Base-by-base conservation (phyloP, 2,113 vertebrate genomes). In the Xenopus tropicalis region DNA sequence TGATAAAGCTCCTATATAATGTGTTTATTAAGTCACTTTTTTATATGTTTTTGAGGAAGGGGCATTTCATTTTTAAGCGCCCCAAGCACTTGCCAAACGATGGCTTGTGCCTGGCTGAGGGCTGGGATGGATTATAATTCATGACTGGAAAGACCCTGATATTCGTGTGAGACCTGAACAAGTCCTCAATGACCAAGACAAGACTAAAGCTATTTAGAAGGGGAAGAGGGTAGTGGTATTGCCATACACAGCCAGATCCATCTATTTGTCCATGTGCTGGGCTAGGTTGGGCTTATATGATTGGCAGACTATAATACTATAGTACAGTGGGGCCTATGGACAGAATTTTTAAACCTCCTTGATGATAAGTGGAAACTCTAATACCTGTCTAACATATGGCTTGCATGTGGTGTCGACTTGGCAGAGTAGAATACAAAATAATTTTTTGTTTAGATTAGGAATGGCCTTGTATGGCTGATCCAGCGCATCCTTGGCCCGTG, bases 81-180 rank as follows among this genome's bases (percentile, higher is more conserved):
- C 88, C 4, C 89, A 59, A 97, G 94, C 85, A 91, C 82, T 99
- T 81, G 96, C 95, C 66, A 99, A 99, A 78, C 90, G 96, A 25
- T 99, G 97, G 97, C 86, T 99, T 21, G 95, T 98, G 19, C 97
- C 97, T 0, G 97, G 97, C 29, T 99, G 97, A 97, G 89, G 97
- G 71, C 66, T 99, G 92, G 97, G 97, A 64, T 99, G 97, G 97
- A 93, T 99, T 80, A 93, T 98, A 13, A 94, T 99, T 76, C 94
- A 99, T 8, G 97, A 99, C 78, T 85, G 93, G 20, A 92, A 92
- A 67, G 78, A n/a, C n/a, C n/a, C n/a, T n/a, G n/a, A n/a, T n/a
- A n/a, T n/a, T n/a, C n/a, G n/a, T n/a, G n/a, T n/a, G n/a, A n/a
- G n/a, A n/a, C n/a, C n/a, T n/a, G n/a, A n/a, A n/a, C n/a, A n/a